Evolutionary conservation across 2,888 invertebrate genomes (phyloP), one percentile per base, ranked within the genome.

Genomic region (Laspeyria flexula): DNA sequence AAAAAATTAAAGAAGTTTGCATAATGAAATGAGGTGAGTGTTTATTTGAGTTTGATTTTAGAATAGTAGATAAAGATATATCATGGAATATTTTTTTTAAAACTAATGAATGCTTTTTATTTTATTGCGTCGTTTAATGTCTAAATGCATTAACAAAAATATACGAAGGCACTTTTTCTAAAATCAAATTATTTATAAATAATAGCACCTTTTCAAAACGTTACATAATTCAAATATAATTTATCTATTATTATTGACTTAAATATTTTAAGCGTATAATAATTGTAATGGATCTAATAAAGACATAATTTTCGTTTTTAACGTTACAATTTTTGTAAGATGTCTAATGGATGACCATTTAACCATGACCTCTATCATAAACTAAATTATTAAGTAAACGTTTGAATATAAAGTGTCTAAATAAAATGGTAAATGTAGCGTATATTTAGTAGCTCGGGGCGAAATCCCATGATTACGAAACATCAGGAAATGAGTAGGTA

Each of bases 281-380:
- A 76, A 79, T 73, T 66, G 62, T 86, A 83, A 88, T 83, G 70
- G 72, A 68, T 79, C 70, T 82, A 82, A 88, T 86, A 83, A 81
- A 86, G 84, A 82, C 83, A 85, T 86, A 83, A 82, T 83, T 84
- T 81, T 77, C 71, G 75, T 78, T 53, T 60, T 68, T 71, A 74
- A 75, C 71, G 65, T 73, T 70, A 60, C 7, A 68, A 65, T 74
- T 79, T 80, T 78, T 76, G 73, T 73, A 59, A 60, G 58, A 51
- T 62, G 60, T 66, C 60, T 73, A 57, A 68, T 57, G 41, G 44
- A 43, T 16, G n/a, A 55, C 84, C 77, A 81, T 43, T 43, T 4
- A 63, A 72, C 43, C 16, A 25, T 60, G 85, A 80, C 27, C 77
- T 65, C 43, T 45, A 15, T 5, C 18, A 2, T 11, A 27, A 21